phyloP scores from a whole-genome alignment of 2,113 vertebrate species.

The Aleadryas rufinucha region DNA sequence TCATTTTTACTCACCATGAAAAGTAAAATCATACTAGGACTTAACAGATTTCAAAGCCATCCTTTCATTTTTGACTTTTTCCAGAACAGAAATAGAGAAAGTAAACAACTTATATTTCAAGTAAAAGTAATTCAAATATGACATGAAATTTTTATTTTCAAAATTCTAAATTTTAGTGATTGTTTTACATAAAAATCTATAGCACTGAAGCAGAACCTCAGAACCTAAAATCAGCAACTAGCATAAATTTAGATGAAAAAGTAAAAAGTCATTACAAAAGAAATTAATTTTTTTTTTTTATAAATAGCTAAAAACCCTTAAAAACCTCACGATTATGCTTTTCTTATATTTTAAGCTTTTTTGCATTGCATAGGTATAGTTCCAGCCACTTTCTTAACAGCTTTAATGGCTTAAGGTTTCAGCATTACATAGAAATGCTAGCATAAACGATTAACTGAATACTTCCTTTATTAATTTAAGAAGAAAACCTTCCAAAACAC shows the following conservation, averaged over 20 bases:
- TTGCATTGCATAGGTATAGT: not conserved
- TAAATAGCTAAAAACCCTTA: not conserved
- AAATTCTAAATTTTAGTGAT: not conserved
- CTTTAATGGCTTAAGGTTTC: not conserved
- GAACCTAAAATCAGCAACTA: not conserved
- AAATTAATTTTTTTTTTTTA: not conserved
- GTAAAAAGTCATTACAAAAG: not conserved
- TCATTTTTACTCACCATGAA: not conserved
- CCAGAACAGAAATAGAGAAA: not conserved
- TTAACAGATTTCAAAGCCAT: not conserved
- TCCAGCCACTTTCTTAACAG: not conserved
- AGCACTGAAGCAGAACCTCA: not conserved
- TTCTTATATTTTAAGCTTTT: not conserved
- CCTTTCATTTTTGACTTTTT: not conserved
- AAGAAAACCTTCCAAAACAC: not conserved
- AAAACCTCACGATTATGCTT: not conserved
- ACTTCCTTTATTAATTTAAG: not conserved
- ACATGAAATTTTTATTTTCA: not conserved
- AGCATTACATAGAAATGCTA: not conserved
- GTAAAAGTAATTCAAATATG: not conserved
- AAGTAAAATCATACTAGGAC: not conserved
- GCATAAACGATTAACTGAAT: not conserved
- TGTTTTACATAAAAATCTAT: not conserved
- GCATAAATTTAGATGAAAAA: not conserved
- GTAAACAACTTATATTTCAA: not conserved